Evolutionary conservation across 2,113 vertebrate genomes (phyloP).

Genomic region (Tupaia chinensis): DNA sequence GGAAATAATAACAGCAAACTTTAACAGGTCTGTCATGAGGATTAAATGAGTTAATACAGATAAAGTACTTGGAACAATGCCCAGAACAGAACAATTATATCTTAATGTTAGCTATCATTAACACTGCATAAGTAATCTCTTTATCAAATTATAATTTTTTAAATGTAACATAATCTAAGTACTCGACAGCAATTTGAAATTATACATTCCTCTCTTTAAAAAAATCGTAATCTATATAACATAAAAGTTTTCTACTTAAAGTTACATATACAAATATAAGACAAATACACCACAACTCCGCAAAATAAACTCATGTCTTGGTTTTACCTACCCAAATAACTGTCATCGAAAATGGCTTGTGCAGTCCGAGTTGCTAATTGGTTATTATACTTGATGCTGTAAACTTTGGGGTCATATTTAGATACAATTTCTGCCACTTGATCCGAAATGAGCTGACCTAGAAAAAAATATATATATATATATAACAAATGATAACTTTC

Average conservation of each 20-base stretch:
- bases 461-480: slow-evolving; percentile 13
- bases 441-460: slow-evolving; percentile 97
- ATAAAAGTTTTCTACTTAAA: background rate
- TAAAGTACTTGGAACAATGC: background rate
- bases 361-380: slow-evolving; percentile 93
- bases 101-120: background rate
- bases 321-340: slow-evolving; percentile 93
- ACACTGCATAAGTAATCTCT: background rate
- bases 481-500: background rate
- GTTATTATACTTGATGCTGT: slow-evolving; percentile 89
- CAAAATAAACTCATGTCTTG: background rate
- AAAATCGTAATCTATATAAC: background rate
- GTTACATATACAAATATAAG: background rate
- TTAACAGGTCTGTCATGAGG: background rate
- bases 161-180: slow-evolving; percentile 10
- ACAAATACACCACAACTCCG: background rate
- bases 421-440: slow-evolving; percentile 93
- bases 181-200: background rate
- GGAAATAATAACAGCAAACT: background rate
- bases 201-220: background rate
- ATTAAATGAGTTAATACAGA: background rate
- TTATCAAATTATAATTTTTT: background rate
- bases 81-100: background rate
- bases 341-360: slow-evolving; percentile 95
- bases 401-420: slow-evolving; percentile 84